These are phyloP conservation scores for Echinarachnius parma DNA, from an alignment of 53 echinoderm and acorn worm genomes.

Conservation along the genomic window DNA sequence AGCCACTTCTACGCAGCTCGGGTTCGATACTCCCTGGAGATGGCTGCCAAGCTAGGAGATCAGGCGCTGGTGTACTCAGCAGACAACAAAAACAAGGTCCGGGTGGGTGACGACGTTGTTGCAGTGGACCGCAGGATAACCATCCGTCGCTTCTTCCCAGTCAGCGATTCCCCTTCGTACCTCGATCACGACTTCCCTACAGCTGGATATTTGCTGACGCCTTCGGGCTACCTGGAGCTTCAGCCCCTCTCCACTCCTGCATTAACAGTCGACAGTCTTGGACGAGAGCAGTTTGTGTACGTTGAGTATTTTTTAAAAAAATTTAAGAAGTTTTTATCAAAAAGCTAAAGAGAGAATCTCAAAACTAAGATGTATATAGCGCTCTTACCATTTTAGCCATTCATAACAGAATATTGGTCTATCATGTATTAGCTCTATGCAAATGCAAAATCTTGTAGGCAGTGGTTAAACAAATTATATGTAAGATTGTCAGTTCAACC, in stretches of 20 bases:
- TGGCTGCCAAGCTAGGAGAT: constrained; percentile 18
- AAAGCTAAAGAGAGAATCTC: too few species aligned
- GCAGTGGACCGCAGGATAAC: constrained; percentile 47
- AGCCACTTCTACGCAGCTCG: constrained; percentile 59
- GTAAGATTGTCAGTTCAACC: too few species aligned
- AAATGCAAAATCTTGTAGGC: too few species aligned
- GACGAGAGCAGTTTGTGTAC: constrained; percentile 32
- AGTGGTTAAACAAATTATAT: too few species aligned
- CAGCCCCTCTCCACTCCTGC: neutral
- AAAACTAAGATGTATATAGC: too few species aligned
- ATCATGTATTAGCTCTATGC: too few species aligned
- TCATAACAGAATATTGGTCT: too few species aligned
- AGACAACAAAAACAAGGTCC: constrained; percentile 65
- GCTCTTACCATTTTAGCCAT: too few species aligned
- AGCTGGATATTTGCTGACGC: constrained; percentile 52
- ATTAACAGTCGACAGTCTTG: constrained; percentile 9
- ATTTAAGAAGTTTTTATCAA: too few species aligned
- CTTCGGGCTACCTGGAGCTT: constrained; percentile 55
- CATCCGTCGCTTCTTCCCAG: constrained; percentile 39
- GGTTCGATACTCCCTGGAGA: constrained; percentile 41
- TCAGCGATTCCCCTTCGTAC: constrained; percentile 31
- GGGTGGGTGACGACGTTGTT: constrained; percentile 25
- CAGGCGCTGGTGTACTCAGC: constrained; percentile 16
- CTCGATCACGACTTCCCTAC: constrained; percentile 61
- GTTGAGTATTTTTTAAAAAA: too few species aligned